Percentiles rank a stretch among this genome's conserved stretches.
Evolutionary conservation across 2,797 vertebrate species (phyloP).

Genomic region (Rallus crepitans): DNA sequence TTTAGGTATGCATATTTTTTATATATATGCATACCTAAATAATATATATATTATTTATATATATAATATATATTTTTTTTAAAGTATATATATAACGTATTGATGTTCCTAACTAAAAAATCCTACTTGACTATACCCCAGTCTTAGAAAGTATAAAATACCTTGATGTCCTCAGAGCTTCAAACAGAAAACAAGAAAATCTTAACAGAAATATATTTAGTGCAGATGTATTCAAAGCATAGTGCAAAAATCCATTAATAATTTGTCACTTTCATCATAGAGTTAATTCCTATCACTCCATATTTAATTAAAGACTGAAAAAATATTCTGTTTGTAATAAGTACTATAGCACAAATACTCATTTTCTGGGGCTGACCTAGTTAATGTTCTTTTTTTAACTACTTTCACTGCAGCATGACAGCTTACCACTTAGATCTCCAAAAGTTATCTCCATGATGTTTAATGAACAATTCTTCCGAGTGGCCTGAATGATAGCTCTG

Average conservation of each 20-base stretch:
- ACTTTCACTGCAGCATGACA: constrained; percentile 27
- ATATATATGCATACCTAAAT: too few relatives aligned
- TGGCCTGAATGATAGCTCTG: constrained; percentile 30
- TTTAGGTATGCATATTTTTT: too few relatives aligned
- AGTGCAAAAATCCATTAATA: not conserved
- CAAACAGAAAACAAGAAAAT: not conserved
- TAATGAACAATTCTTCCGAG: constrained; percentile 59
- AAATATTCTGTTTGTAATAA: not conserved
- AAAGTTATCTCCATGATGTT: constrained; percentile 41
- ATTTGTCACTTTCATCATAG: not conserved
- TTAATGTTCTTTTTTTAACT: constrained; percentile 60
- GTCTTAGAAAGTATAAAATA: not conserved
- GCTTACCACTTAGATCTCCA: constrained; percentile 53
- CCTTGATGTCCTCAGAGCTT: not conserved
- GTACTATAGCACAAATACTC: not conserved
- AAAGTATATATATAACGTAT: not conserved
- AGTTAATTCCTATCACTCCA: not conserved
- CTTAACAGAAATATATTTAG: not conserved
- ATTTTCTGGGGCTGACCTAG: constrained; percentile 47
- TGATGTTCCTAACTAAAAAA: not conserved
- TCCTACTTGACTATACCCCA: not conserved
- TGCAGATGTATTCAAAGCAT: not conserved
- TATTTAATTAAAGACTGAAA: not conserved
- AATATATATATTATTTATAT: not conserved
- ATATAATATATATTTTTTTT: too few relatives aligned